Evolutionary conservation across 1,140 invertebrate species (phyloP).

Genomic region (Danaus melanippus): DNA sequence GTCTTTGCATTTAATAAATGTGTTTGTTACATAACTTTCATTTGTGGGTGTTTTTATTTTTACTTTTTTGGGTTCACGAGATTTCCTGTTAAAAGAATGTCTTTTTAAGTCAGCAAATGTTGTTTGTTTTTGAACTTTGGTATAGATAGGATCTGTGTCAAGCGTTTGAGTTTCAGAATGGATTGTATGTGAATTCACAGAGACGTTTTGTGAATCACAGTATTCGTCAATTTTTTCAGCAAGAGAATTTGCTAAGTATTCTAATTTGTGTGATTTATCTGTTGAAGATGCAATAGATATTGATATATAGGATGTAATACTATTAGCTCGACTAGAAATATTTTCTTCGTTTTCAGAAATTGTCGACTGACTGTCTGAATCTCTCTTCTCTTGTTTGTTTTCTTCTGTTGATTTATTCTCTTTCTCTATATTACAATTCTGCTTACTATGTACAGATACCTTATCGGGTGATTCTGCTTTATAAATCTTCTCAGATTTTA

Average conservation of each 20-base stretch:
- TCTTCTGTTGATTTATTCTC: slow-evolving; percentile 5
- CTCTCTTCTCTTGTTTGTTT: slow-evolving; percentile 22
- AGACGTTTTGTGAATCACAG: slow-evolving; percentile 60
- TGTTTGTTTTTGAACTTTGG: slow-evolving; percentile 56
- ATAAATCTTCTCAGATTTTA: no score
- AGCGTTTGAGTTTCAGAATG: slow-evolving; percentile 33
- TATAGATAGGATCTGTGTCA: slow-evolving; percentile 54
- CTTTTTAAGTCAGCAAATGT: slow-evolving; percentile 58
- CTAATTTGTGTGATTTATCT: slow-evolving; percentile 64
- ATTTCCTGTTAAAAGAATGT: slow-evolving; percentile 46
- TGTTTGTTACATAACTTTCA: slow-evolving; percentile 51
- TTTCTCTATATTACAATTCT: no score
- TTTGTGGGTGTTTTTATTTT: slow-evolving; percentile 34
- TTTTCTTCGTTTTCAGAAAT: slow-evolving; percentile 64
- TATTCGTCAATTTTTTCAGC: slow-evolving; percentile 72
- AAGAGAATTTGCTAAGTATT: slow-evolving; percentile 67
- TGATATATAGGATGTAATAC: slow-evolving; percentile 69
- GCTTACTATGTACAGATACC: no score
- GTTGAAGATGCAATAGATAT: slow-evolving; percentile 63
- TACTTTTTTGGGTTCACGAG: slow-evolving; percentile 39
- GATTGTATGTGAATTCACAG: slow-evolving; percentile 33
- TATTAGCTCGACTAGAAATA: slow-evolving; percentile 61
- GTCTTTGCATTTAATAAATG: slow-evolving; percentile 48
- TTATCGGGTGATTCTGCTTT: no score
- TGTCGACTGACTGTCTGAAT: slow-evolving; percentile 47